Base-by-base conservation (phyloP, 2,888 invertebrate genomes). In the Ormyrus thymus region DNA sequence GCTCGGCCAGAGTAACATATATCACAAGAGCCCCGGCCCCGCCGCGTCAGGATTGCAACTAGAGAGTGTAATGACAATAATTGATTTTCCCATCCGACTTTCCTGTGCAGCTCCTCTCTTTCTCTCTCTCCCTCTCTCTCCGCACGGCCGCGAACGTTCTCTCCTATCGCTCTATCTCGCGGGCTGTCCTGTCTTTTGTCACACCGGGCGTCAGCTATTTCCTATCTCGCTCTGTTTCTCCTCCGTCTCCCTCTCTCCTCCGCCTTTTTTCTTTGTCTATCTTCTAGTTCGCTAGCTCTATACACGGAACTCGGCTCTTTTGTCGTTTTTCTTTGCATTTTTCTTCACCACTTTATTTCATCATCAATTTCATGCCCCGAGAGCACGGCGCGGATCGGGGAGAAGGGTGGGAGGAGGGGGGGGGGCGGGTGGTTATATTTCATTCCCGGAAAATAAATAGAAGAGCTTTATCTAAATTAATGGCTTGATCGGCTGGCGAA, bases 31-130 rank as follows among this genome's bases (percentile, higher is more conserved):
- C 10, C 29, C 29, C 51, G 13, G 61, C 68, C 15, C 85, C 86
- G 84, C 86, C 51, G 64, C 86, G 86, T 88, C 86, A 87, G 86
- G 85, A 87, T 86, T 85, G 84, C 86, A 83, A 87, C 84, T 85
- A 84, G 85, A 85, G 85, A 84, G 84, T 84, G 85, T 86, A 89
- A 89, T 87, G 87, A 88, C 87, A 88, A 87, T 88, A 89, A 89
- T 89, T 88, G 89, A 88, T 89, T 88, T 86, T 84, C 84, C 86
- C 82, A 81, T 78, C 83, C 81, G 79, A 83, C 82, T 29, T 29
- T 29, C 29, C 29, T 29, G 29, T 29, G 29, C 29, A 29, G 29
- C 78, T 50, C 13, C n/a, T 50, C 29, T 45, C 7, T 61, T 62
- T 53, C 59, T 77, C 75, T 80, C 77, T 58, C 69, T 64, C 71